Percentiles rank a stretch among this genome's conserved stretches.
Evolutionary conservation across 2,797 vertebrate genomes (phyloP).

Genomic region (Hirundo rustica): DNA sequence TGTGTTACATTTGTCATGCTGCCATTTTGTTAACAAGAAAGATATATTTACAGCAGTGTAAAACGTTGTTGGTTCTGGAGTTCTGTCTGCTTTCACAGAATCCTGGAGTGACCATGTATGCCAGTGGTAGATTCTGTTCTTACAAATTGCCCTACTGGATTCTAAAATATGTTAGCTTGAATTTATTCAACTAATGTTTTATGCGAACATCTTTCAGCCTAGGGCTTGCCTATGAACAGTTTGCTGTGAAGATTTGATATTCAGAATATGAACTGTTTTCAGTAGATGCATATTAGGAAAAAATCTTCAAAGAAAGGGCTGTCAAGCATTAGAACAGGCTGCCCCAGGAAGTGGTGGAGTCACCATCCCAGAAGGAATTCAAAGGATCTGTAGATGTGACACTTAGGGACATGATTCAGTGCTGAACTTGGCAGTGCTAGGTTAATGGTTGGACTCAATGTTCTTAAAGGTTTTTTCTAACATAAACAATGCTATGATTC

Average conservation of each 20-base stretch:
- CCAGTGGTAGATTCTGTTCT: background rate
- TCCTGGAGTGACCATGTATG: conserved; percentile 30
- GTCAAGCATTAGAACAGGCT: background rate
- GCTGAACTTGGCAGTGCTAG: background rate
- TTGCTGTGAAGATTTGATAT: conserved; percentile 46
- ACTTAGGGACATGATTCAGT: background rate
- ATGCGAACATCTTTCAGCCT: conserved; percentile 55
- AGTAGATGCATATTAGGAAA: background rate
- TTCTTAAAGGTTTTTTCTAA: background rate
- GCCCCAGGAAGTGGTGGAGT: background rate
- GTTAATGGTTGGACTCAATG: background rate
- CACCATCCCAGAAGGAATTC: background rate
- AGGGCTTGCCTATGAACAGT: conserved; percentile 45
- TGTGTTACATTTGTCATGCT: conserved; percentile 40
- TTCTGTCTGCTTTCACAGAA: conserved; percentile 2
- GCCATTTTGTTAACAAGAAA: conserved; percentile 52
- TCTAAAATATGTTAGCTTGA: conserved; percentile 17
- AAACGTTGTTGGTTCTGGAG: background rate
- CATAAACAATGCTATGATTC: fast-evolving
- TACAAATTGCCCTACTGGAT: conserved; percentile 27
- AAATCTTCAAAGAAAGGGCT: background rate
- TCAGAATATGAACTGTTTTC: conserved; percentile 40
- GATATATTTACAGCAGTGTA: background rate
- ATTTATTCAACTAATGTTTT: conserved; percentile 57
- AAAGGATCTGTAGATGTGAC: background rate